A percentile compares a stretch with the other conserved stretches of the same genome.
phyloP scores from a whole-genome alignment of 2,888 invertebrate genomes.

The Ormia ochracea region DNA sequence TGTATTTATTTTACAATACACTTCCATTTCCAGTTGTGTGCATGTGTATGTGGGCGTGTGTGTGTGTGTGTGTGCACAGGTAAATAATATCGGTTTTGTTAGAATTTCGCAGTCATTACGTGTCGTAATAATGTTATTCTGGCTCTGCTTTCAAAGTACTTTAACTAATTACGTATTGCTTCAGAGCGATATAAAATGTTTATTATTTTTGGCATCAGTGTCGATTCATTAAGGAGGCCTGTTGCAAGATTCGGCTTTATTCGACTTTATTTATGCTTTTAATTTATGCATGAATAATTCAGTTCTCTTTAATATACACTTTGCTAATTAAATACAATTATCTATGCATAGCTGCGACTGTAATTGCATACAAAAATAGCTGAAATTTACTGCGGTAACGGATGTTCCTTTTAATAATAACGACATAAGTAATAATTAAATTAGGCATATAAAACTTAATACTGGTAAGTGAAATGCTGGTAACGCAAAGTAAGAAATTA shows the following conservation, averaged over 20 bases:
- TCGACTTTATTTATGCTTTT: not conserved
- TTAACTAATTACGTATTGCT: conserved; percentile 53
- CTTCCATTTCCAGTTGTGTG: not conserved
- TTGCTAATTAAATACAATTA: not conserved
- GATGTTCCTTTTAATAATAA: no score
- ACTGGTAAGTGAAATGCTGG: no score
- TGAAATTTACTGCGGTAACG: no score
- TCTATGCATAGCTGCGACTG: not conserved
- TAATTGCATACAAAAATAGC: no score
- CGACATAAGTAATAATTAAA: no score
- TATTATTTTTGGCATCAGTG: conserved; percentile 28
- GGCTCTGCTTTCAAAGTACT: conserved; percentile 49
- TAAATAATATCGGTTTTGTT: conserved; percentile 21
- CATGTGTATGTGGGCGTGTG: no score
- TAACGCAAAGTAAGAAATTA: no score
- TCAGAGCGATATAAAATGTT: conserved; percentile 26
- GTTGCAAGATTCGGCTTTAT: not conserved
- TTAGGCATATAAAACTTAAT: no score
- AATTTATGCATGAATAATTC: not conserved
- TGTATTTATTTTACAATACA: conserved; percentile 31
- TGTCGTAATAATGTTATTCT: conserved; percentile 46
- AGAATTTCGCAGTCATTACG: conserved; percentile 30
- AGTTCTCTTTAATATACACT: not conserved
- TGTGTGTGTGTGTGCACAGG: conserved; percentile 3
- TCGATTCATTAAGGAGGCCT: not conserved